Evolutionary conservation across 1,140 invertebrate genomes (phyloP), one percentile per base, ranked within the genome.

Genomic region (Drosophila seguyi): DNA sequence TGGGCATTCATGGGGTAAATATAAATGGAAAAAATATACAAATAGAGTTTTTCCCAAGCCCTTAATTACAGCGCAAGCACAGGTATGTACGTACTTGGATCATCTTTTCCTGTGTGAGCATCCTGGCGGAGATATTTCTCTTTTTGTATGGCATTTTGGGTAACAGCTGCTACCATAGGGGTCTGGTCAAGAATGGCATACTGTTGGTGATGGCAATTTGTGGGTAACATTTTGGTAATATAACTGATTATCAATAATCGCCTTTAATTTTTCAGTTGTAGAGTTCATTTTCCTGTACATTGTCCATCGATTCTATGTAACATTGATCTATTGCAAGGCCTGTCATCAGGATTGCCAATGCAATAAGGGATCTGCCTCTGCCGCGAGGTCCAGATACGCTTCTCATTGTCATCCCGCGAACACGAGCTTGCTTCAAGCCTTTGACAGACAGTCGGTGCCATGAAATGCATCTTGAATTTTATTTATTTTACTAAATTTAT

Each of bases 1-100:
- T 67, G 14, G 83, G 83, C 11, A 83, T 87, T 31, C 68, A 74
- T 45, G 47, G 25, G 59, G 83, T 88, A 77, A 55, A n/a, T 72
- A 63, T n/a, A 50, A 13, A 22, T 18, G 0, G 4, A 3, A 75
- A 3, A 75, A 5, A n/a, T 1, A 18, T 18, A 3, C 5, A 16
- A 6, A 7, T 0, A 13, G 5, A 20, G n/a, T 7, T 13, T 36
- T 47, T 50, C 4, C 20, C 14, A 18, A 38, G 3, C 47, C 14
- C 6, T 29, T 42, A 25, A 44, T 25, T 61, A 16, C 56, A 87
- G 83, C 71, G 79, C 11, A 41, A 80, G 6, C 44, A 63, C 3
- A 8, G 8, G 14, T 56, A 60, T 18, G 56, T 87, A n/a, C 39
- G 76, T 13, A 44, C n/a, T 67, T 87, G 84, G 84, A 48, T 87